These are phyloP conservation scores for Progne subis DNA, from an alignment of 2,113 vertebrate genomes.

Conservation along the genomic window DNA sequence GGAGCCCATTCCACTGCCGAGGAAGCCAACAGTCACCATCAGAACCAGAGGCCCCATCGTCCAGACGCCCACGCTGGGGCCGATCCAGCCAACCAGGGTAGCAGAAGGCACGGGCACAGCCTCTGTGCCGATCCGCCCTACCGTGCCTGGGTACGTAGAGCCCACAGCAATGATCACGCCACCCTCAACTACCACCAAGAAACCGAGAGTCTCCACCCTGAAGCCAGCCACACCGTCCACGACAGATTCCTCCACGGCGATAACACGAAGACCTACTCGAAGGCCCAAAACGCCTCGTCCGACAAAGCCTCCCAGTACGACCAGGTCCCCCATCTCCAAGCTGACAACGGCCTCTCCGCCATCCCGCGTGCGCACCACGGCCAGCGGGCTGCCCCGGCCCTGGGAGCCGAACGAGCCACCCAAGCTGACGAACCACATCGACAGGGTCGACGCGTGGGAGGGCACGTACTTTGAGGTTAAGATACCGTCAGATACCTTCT, in stretches of 20 bases:
- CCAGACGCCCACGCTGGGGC: constrained; percentile 88
- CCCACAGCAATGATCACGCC: constrained; percentile 85
- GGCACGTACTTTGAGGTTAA: constrained; percentile 96
- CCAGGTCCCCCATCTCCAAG: constrained; percentile 80
- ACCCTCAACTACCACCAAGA: constrained; percentile 86
- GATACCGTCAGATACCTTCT: constrained; percentile 92
- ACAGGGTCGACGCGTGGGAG: constrained; percentile 91
- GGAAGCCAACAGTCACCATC: constrained; percentile 89
- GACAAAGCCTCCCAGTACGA: constrained; percentile 67
- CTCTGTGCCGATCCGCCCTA: constrained; percentile 83
- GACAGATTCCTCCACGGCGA: constrained; percentile 76
- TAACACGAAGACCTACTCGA: constrained; percentile 81
- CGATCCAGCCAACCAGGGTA: constrained; percentile 89
- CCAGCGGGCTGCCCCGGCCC: constrained; percentile 69
- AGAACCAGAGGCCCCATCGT: constrained; percentile 88
- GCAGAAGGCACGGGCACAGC: constrained; percentile 81
- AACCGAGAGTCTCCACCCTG: constrained; percentile 78
- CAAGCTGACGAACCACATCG: constrained; percentile 87
- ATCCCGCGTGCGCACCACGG: constrained; percentile 78
- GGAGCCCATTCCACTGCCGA: constrained; percentile 87
- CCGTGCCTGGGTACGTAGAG: constrained; percentile 84
- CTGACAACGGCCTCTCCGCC: constrained; percentile 83
- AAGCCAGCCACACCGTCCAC: constrained; percentile 78
- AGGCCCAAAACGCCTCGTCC: constrained; percentile 81
- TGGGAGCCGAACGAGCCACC: constrained; percentile 82